Evolutionary conservation across 2,888 invertebrate genomes (phyloP).

Genomic region (Nomada hirtipes): DNA sequence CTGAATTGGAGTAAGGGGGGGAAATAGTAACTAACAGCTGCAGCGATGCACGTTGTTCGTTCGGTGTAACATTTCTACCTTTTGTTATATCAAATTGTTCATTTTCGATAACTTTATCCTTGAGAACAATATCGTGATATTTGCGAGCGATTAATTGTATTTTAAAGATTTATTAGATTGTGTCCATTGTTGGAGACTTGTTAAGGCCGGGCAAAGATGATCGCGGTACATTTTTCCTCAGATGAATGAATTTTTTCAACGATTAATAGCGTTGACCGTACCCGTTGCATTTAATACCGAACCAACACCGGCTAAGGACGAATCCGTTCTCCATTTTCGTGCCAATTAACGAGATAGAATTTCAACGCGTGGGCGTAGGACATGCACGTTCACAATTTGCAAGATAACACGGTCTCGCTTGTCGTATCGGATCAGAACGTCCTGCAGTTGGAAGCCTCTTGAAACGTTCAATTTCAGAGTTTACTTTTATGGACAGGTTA

Average conservation of each 20-base stretch:
- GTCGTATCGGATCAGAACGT: conserved; percentile 61
- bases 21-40: too few species aligned
- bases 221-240: too few species aligned
- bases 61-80: too few species aligned
- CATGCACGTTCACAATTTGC: conserved; percentile 50
- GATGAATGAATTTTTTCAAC: background rate
- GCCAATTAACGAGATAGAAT: conserved; percentile 64
- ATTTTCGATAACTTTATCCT: too few species aligned
- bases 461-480: background rate
- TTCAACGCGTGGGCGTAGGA: conserved; percentile 61
- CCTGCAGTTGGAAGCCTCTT: conserved; percentile 38
- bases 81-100: too few species aligned
- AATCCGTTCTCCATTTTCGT: conserved; percentile 37
- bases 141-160: too few species aligned
- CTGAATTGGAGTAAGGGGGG: background rate
- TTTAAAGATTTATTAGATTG: too few species aligned
- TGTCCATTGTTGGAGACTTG: too few species aligned
- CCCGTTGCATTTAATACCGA: conserved; percentile 21
- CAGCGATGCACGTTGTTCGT: too few species aligned
- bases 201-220: too few species aligned
- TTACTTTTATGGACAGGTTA: background rate
- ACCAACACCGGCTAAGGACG: conserved; percentile 12
- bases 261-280: background rate
- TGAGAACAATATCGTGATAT: too few species aligned
- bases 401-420: conserved; percentile 46